These are phyloP conservation scores for Siniperca obscura DNA, from an alignment of 2,797 vertebrate species.

Conservation along the genomic window DNA sequence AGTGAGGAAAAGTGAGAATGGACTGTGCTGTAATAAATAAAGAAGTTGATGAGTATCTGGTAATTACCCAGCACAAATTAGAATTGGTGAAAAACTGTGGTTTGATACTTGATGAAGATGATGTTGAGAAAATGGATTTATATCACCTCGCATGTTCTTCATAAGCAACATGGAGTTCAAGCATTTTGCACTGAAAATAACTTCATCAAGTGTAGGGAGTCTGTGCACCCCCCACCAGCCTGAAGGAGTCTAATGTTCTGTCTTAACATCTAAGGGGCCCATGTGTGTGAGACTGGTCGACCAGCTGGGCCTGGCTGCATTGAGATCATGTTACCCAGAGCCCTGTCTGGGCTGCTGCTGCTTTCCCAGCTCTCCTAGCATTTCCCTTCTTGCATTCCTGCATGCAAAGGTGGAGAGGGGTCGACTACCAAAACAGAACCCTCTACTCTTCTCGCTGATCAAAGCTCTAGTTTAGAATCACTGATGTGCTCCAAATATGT, in stretches of 20 bases:
- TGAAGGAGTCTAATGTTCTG: constrained; percentile 52
- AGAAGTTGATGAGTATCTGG: constrained; percentile 6
- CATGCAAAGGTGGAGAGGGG: constrained; percentile 46
- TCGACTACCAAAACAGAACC: constrained; percentile 20
- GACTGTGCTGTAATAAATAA: constrained; percentile 27
- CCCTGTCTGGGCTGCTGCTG: constrained; percentile 50
- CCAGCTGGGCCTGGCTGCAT: constrained; percentile 69
- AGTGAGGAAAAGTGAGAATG: constrained; percentile 36
- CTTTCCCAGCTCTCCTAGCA: constrained; percentile 58
- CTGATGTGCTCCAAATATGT: constrained; percentile 31
- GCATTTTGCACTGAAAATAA: constrained; percentile 80
- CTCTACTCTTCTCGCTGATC: not conserved
- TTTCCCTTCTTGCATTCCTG: constrained; percentile 56
- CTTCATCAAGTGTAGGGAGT: constrained; percentile 55
- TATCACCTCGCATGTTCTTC: constrained; percentile 61
- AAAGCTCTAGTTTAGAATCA: constrained; percentile 32
- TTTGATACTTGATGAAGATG: constrained; percentile 24
- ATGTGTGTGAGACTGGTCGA: constrained; percentile 56
- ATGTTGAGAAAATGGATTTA: constrained; percentile 51
- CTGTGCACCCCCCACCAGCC: constrained; percentile 35
- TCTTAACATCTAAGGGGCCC: constrained; percentile 64
- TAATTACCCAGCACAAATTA: constrained; percentile 14
- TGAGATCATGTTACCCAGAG: constrained; percentile 69
- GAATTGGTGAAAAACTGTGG: constrained; percentile 3
- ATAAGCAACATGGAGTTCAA: constrained; percentile 67